These are phyloP conservation scores for Aldabrachelys gigantea DNA, from an alignment of 2,113 vertebrate genomes.

Conservation along the genomic window DNA sequence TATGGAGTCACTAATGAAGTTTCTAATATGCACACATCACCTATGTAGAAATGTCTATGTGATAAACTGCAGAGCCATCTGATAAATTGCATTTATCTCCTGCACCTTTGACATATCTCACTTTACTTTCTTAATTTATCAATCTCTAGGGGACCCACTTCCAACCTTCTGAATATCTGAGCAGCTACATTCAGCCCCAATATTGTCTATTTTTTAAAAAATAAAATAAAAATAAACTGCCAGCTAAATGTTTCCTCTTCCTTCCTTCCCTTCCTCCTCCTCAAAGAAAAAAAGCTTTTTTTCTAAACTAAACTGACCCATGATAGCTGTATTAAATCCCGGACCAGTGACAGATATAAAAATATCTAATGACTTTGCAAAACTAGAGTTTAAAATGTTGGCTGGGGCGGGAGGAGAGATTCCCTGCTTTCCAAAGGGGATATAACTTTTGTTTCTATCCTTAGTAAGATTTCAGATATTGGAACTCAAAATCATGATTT, in stretches of 20 bases:
- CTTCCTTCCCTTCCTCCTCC: not conserved
- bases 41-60: not conserved
- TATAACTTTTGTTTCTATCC: not conserved
- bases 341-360: not conserved
- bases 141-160: not conserved
- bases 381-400: not conserved
- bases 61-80: not conserved
- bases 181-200: not conserved
- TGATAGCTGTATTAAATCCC: not conserved
- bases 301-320: not conserved
- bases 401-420: not conserved
- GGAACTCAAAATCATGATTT: not conserved
- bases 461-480: not conserved
- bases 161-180: not conserved
- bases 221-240: too few species aligned
- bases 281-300: not conserved
- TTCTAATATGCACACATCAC: not conserved
- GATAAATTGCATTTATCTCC: not conserved
- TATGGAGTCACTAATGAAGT: not conserved
- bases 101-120: not conserved
- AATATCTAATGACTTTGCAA: not conserved
- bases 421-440: not conserved
- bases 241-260: not conserved
- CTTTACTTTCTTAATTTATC: not conserved
- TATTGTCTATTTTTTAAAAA: not conserved